Base-by-base conservation (phyloP, 2,888 invertebrate genomes). In the Ophonus ardosiacus region DNA sequence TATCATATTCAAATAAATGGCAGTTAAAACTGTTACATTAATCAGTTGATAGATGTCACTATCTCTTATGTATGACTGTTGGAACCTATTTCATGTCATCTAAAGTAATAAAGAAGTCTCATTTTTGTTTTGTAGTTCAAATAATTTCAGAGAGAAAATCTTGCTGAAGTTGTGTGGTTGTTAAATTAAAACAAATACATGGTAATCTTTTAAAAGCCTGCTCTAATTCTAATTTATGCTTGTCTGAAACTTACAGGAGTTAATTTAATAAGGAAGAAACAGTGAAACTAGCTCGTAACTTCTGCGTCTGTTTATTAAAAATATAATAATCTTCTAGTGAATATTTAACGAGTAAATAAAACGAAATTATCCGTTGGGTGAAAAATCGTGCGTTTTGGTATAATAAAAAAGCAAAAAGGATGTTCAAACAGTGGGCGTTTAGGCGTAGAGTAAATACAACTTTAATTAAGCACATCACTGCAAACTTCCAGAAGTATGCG, bases 401-500 rank as follows among this genome's bases (percentile, higher is more conserved):
- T 38, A 68, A 68, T 10, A 78, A 78, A 76, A 74, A 57, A 57
- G 57, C 31, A 78, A 78, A 78, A 78, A 78, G 40, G 24, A 21
- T 43, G 56, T 24, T 24, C 56, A 78, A 78, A 78, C 56, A 57
- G 31, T 15, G 78, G 78, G 78, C 57, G 78, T 78, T 56, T 57
- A 78, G 78, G 78, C 78, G 56, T 57, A 57, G 43, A 10, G 43
- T 13, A 51, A 51, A 51, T 51, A 51, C 43, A 51, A 51, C 10
- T 51, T 51, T 51, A 51, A 51, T 51, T 51, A 51, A 51, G 43
- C 43, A 51, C 43, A 40, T 51, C 43, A 51, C 43, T 86, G 86
- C 87, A 88, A 88, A 88, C 87, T 88, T 88, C 87, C 87, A 88
- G 88, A 88, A 88, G 88, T 89, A 88, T 88, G 88, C 88, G 88